These are phyloP conservation scores for Notiomystis cincta DNA, from an alignment of 2,113 vertebrate genomes.

Conservation along the genomic window DNA sequence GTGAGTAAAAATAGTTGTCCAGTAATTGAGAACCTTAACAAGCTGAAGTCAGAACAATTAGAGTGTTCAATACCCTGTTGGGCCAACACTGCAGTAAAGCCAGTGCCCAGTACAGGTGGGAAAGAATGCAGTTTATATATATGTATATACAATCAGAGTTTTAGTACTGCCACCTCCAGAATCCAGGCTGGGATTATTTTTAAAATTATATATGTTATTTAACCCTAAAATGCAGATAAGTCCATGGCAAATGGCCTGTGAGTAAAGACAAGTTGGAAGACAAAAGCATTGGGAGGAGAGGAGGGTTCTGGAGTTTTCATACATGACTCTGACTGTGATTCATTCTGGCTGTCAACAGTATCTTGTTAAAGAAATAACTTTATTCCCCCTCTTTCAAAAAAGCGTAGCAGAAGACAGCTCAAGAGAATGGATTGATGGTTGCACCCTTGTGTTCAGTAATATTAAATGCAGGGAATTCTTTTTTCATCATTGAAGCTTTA, in stretches of 20 bases:
- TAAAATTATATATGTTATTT: background rate
- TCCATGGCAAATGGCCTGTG: background rate
- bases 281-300: background rate
- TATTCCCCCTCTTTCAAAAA: background rate
- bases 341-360: background rate
- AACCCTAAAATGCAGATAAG: background rate
- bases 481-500: background rate
- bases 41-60: background rate
- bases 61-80: background rate
- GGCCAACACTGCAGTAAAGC: background rate
- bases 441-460: conserved; percentile 1
- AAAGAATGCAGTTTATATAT: background rate
- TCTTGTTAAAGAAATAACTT: conserved; percentile 7
- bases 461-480: background rate
- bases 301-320: background rate
- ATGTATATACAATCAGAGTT: background rate
- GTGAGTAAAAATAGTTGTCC: background rate
- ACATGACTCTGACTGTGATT: background rate
- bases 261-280: background rate
- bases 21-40: background rate
- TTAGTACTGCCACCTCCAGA: background rate
- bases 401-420: background rate
- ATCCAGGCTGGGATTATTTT: background rate
- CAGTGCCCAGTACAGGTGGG: background rate
- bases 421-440: conserved; percentile 24